Evolutionary conservation across 53 echinoderm and acorn worm genomes (phyloP).

Genomic region (Hippasteria phrygiana): DNA sequence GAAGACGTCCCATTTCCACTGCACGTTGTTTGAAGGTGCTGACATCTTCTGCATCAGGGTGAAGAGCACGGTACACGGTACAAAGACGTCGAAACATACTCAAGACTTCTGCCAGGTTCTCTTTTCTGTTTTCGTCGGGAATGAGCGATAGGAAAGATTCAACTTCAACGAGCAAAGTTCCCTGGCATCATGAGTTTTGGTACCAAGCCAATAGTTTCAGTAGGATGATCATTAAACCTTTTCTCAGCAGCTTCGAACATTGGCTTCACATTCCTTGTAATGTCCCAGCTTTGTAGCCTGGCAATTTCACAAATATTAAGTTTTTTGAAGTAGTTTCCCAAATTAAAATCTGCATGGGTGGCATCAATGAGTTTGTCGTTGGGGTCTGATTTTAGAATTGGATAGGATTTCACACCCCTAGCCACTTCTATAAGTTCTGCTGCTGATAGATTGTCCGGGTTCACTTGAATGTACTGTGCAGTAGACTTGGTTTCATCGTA

Average conservation of each 20-base stretch:
- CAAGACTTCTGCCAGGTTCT: slow-evolving; percentile 33
- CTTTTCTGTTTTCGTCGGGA: not conserved
- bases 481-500: slow-evolving; percentile 19
- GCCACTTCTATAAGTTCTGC: slow-evolving; percentile 9
- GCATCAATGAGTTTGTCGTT: slow-evolving; percentile 54
- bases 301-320: slow-evolving; percentile 53
- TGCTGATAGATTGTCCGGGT: slow-evolving; percentile 31
- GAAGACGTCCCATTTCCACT: slow-evolving; percentile 58
- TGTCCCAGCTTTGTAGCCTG: slow-evolving; percentile 30
- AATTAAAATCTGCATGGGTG: slow-evolving; percentile 67
- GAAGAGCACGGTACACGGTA: slow-evolving; percentile 28
- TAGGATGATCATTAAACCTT: slow-evolving; percentile 22
- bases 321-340: slow-evolving; percentile 58
- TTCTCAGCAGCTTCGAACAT: slow-evolving; percentile 61
- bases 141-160: slow-evolving; percentile 12
- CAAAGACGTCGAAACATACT: slow-evolving; percentile 41
- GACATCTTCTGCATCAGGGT: slow-evolving; percentile 35
- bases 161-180: slow-evolving; percentile 58
- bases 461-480: slow-evolving; percentile 10
- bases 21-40: slow-evolving; percentile 44
- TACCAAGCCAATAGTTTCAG: slow-evolving; percentile 18
- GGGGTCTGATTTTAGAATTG: slow-evolving; percentile 26
- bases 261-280: slow-evolving; percentile 33
- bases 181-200: slow-evolving; percentile 73
- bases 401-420: slow-evolving; percentile 42